Percentiles rank a stretch among this genome's conserved stretches.
phyloP scores from a whole-genome alignment of 2,888 invertebrate genomes.

The Catotricha subobsoleta region DNA sequence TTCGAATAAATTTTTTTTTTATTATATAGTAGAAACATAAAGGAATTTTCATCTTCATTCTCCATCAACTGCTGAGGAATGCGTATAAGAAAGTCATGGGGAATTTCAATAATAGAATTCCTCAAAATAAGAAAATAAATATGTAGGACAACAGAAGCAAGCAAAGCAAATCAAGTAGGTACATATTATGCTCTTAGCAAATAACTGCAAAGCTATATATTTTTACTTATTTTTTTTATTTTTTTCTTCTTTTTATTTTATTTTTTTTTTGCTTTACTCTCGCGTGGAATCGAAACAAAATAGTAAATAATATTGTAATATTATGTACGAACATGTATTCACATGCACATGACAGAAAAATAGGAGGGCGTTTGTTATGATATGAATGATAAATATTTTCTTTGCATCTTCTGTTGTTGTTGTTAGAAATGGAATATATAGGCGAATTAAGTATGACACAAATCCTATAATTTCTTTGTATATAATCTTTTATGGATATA shows the following conservation, averaged over 20 bases:
- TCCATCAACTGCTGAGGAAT: conserved; percentile 7
- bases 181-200: conserved; percentile 1
- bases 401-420: too few relatives aligned
- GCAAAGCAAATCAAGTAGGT: conserved; percentile 5
- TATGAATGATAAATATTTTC: conserved; percentile 3
- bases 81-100: conserved; percentile 8
- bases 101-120: conserved; percentile 9
- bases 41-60: conserved; percentile 8
- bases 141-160: conserved; percentile 5
- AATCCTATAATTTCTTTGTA: too few relatives aligned
- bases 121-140: conserved; percentile 5
- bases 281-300: not conserved
- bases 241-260: too few relatives aligned
- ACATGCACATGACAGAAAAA: not conserved
- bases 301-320: not conserved
- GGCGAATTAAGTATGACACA: too few relatives aligned
- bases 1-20: too few relatives aligned
- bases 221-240: too few relatives aligned
- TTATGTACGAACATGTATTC: not conserved
- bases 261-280: too few relatives aligned
- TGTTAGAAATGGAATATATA: too few relatives aligned
- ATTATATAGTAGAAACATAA: conserved; percentile 7
- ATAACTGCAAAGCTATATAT: conserved; percentile 1
- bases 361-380: not conserved
- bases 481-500: too few relatives aligned